phyloP scores from a whole-genome alignment of 2,113 vertebrate species.

The Lophochroa leadbeateri region DNA sequence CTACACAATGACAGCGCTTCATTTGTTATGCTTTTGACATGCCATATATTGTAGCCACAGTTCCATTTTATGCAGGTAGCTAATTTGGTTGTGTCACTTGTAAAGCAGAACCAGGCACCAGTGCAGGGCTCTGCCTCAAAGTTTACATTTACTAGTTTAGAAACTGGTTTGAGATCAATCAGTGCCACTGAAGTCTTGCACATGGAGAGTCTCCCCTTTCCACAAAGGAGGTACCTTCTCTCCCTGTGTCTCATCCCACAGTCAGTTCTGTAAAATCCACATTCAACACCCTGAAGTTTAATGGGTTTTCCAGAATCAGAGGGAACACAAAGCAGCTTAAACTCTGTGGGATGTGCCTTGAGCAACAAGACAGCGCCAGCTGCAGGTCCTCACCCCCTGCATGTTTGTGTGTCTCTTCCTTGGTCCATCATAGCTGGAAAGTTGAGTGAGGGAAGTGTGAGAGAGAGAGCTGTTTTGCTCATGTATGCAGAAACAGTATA shows the following conservation, averaged over 20 bases:
- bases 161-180: not conserved
- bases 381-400: not conserved
- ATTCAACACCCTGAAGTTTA: not conserved
- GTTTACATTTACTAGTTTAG: not conserved
- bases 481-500: fast-evolving
- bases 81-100: not conserved
- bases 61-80: not conserved
- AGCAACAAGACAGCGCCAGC: not conserved
- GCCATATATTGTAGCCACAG: not conserved
- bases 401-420: not conserved
- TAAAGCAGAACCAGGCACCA: not conserved
- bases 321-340: not conserved
- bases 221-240: not conserved
- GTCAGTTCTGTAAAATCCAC: not conserved
- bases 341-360: fast-evolving
- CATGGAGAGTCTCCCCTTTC: not conserved
- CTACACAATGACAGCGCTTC: not conserved
- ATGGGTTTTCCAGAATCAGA: not conserved
- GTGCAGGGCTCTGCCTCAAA: not conserved
- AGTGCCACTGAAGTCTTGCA: not conserved
- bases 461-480: not conserved
- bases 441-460: not conserved
- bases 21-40: not conserved
- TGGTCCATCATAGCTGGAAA: not conserved
- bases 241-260: not conserved